Evolutionary conservation across 2,113 vertebrate genomes (phyloP).

Genomic region (Centropristis striata): DNA sequence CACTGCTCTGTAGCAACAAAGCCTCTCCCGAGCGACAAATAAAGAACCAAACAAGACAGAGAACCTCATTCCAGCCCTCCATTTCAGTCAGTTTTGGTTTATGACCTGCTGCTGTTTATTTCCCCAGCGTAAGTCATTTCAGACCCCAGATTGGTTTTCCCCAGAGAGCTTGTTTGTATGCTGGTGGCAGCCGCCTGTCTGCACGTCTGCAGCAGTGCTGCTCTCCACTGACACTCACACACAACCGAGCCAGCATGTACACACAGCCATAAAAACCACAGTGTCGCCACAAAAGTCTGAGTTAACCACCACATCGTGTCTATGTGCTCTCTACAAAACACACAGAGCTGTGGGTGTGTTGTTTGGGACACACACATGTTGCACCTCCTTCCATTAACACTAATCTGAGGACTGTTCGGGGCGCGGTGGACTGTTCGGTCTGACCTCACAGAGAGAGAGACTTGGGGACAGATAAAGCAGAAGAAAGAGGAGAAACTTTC

Average conservation of each 20-base stretch:
- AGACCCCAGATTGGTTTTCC: slow-evolving; percentile 68
- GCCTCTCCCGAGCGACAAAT: slow-evolving; percentile 51
- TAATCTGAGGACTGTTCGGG: background rate
- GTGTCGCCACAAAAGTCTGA: slow-evolving; percentile 14
- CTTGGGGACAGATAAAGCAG: background rate
- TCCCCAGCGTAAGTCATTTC: slow-evolving; percentile 65
- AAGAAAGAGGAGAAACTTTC: background rate
- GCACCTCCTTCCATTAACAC: slow-evolving; percentile 29
- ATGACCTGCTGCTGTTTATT: slow-evolving; percentile 72
- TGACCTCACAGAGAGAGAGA: background rate
- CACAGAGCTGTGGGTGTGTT: background rate
- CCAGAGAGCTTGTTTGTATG: slow-evolving; percentile 71
- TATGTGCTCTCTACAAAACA: slow-evolving; percentile 4
- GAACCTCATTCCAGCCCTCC: slow-evolving; percentile 57
- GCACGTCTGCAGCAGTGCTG: slow-evolving; percentile 14
- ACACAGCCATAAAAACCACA: slow-evolving; percentile 39
- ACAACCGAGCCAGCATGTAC: background rate
- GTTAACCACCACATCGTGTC: slow-evolving; percentile 34
- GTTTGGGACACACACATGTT: background rate
- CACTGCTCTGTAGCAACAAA: slow-evolving; percentile 38
- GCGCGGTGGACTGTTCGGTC: background rate
- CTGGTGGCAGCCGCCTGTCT: slow-evolving; percentile 64
- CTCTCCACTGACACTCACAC: slow-evolving; percentile 11
- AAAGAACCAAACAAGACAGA: slow-evolving; percentile 64
- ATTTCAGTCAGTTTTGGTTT: slow-evolving; percentile 72